These are phyloP conservation scores for Saiga tatarica DNA, from an alignment of 2,113 vertebrate species.

Conservation along the genomic window DNA sequence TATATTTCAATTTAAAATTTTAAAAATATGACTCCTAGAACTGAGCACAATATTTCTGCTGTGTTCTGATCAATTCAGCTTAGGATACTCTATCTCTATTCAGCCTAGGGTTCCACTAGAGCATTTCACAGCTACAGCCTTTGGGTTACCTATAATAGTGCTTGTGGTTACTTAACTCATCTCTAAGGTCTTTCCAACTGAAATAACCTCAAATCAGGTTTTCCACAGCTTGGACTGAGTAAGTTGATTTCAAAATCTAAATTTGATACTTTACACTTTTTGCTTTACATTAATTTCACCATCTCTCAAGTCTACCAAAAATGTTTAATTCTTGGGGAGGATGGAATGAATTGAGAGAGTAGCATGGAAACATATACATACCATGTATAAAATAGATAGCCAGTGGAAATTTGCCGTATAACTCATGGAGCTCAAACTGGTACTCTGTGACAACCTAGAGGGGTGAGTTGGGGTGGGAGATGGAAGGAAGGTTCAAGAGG, in stretches of 20 bases:
- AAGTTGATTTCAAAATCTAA: constrained; percentile 34
- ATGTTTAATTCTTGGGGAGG: background rate
- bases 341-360: background rate
- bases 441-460: background rate
- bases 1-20: background rate
- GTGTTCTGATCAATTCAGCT: background rate
- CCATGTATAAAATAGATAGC: background rate
- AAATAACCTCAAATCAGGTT: background rate
- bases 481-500: background rate
- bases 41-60: background rate
- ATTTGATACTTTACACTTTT: background rate
- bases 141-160: background rate
- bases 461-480: background rate
- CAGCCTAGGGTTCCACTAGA: background rate
- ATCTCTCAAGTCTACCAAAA: background rate
- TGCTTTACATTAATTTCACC: background rate
- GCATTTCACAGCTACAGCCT: background rate
- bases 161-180: background rate
- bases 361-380: background rate
- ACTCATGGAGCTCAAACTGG: background rate
- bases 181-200: background rate
- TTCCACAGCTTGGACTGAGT: background rate
- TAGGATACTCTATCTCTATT: background rate
- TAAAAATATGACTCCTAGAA: background rate
- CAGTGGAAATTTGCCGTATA: background rate